Conservation (phyloP, 2,888 invertebrate species). For the Hyalella azteca region DNA sequence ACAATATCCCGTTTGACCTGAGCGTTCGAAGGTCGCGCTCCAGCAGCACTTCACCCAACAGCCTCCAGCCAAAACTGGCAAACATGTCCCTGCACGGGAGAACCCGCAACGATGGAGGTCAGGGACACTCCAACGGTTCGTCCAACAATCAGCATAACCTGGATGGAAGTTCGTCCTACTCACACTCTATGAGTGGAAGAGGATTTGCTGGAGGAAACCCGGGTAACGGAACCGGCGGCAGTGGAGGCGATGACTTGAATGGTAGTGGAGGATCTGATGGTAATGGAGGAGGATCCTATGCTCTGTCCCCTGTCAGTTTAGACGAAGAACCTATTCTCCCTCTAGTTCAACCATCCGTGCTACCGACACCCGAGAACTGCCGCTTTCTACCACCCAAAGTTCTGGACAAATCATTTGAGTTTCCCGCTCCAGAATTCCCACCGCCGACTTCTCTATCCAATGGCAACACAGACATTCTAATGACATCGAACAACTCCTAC, state of each 20-base stretch:
- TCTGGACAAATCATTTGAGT: conserved; percentile 29
- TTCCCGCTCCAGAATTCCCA: conserved; percentile 29
- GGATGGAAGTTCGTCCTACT: conserved; percentile 38
- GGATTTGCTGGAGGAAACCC: conserved; percentile 54
- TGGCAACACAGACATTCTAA: conserved; percentile 2
- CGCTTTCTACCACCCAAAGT: conserved; percentile 14
- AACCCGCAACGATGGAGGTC: conserved; percentile 49
- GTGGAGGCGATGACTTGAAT: conserved; percentile 43
- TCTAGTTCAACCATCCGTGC: conserved; percentile 19
- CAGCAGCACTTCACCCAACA: conserved; percentile 48
- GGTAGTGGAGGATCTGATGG: conserved; percentile 33
- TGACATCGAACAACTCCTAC: conserved; percentile 6
- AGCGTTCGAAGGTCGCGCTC: conserved; percentile 45
- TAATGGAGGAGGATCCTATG: conserved; percentile 23
- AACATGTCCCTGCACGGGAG: conserved; percentile 51
- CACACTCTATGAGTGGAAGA: conserved; percentile 41
- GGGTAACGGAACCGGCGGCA: conserved; percentile 48
- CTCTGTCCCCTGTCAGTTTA: not conserved
- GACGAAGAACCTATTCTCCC: conserved; percentile 21
- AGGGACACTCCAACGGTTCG: conserved; percentile 35
- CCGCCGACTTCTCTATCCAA: not conserved
- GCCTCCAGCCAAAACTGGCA: conserved; percentile 47
- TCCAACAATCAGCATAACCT: conserved; percentile 43
- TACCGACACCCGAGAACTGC: conserved; percentile 11
- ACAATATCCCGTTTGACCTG: conserved; percentile 51